Base-by-base conservation (phyloP, 2,113 vertebrate genomes). In the Cariama cristata region DNA sequence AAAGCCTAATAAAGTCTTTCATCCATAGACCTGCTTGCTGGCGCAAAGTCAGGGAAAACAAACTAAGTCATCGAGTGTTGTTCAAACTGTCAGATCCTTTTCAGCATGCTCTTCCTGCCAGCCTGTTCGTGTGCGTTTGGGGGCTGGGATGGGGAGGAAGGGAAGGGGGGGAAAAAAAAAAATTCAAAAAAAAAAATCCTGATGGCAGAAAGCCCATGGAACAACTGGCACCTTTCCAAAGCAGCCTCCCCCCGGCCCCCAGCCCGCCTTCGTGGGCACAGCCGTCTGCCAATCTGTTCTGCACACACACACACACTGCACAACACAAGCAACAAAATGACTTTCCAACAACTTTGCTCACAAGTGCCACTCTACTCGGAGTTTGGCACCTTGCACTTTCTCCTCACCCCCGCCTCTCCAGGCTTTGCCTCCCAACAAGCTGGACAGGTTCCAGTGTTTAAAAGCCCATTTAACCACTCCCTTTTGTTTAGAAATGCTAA, bases 21-120 rank as follows among this genome's bases (percentile, higher is more conserved):
- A 96, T 95, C 71, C 94, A 30, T 14, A 66, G 96, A 94, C 93
- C 89, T 93, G 95, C 94, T 95, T 55, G 93, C 96, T 98, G 97
- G 97, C 97, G 82, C 84, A 81, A 96, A 98, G 97, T 97, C 98
- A 97, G 96, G 62, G 96, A 91, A 94, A 94, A 96, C 97, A 92
- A 98, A 98, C 96, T 96, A 96, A 97, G 97, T 96, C 97, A 97
- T 97, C 81, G 87, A 96, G 94, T 89, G 96, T 96, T 97, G 95
- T 98, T 97, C 96, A 97, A 93, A 97, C 97, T 97, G 96, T 97
- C 96, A 97, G 90, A 94, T 96, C 96, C 96, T 96, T 98, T 98
- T 98, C 96, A 97, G 93, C 91, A 69, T 50, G 92, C 92, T 95
- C 97, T 96, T 97, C 96, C 93, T 97, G 97, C 94, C 97, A 98